Percentiles rank a stretch among this genome's conserved stretches.
phyloP scores from a whole-genome alignment of 2,113 vertebrate genomes.

The Platysternon megacephalum region DNA sequence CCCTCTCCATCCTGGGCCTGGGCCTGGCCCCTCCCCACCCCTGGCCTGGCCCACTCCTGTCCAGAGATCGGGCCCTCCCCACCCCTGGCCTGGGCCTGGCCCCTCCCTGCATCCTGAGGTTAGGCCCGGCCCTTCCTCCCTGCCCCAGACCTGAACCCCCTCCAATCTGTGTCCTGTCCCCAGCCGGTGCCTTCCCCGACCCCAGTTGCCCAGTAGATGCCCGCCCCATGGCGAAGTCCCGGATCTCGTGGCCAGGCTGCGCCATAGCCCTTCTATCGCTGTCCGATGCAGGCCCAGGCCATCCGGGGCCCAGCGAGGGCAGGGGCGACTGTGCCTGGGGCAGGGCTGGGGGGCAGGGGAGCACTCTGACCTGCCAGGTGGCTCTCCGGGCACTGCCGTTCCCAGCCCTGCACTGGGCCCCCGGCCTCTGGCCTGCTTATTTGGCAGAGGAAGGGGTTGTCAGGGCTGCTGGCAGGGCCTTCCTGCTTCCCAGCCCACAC shows the following conservation, averaged over 20 bases:
- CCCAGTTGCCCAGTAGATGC: not conserved
- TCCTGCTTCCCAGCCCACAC: constrained; percentile 56
- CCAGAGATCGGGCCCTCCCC: not conserved
- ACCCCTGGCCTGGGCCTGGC: not conserved
- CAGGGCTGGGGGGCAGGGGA: not conserved
- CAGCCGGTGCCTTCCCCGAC: no score
- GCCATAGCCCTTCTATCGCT: no score
- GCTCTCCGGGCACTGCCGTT: not conserved
- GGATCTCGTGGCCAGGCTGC: not conserved
- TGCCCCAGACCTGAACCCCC: no score
- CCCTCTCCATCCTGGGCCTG: accelerated
- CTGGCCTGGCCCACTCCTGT: accelerated
- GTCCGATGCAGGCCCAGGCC: no score
- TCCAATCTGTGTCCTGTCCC: no score
- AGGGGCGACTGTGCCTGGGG: no score
- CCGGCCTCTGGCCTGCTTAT: not conserved
- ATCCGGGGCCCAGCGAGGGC: no score
- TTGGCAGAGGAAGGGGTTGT: not conserved
- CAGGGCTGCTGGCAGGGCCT: not conserved
- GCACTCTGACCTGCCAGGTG: not conserved
- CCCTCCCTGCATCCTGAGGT: no score
- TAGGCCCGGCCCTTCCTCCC: no score
- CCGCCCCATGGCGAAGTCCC: no score
- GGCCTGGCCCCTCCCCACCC: accelerated
- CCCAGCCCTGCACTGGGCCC: not conserved